Percentiles rank a stretch among this genome's conserved stretches.
Evolutionary conservation across 2,888 invertebrate genomes (phyloP).

Genomic region (Scaptomyza parva): DNA sequence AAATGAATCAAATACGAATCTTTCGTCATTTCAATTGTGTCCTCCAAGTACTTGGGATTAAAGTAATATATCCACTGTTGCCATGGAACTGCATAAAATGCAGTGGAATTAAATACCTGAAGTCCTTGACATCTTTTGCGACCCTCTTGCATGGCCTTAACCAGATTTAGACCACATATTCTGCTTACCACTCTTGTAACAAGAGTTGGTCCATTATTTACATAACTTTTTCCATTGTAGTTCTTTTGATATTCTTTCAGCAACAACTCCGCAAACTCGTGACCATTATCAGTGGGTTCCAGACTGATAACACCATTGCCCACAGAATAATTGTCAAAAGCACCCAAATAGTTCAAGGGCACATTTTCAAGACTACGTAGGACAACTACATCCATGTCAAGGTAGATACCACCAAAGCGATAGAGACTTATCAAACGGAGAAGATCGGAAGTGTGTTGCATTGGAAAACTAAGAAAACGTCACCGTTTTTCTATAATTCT

Average conservation of each 20-base stretch:
- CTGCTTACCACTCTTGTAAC: too few species aligned
- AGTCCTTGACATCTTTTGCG: constrained; percentile 87
- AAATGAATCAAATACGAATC: too few species aligned
- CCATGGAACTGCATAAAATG: constrained; percentile 87
- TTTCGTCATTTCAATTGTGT: too few species aligned
- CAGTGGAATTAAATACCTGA: constrained; percentile 87
- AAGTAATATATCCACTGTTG: constrained; percentile 87
- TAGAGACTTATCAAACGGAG: constrained; percentile 86
- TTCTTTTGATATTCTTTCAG: constrained; percentile 86
- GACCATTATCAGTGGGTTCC: constrained; percentile 85
- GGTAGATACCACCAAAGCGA: constrained; percentile 91
- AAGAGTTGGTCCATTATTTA: too few species aligned
- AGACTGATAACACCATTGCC: constrained; percentile 89
- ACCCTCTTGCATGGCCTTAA: too few species aligned
- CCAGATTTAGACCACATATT: too few species aligned
- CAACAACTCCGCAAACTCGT: constrained; percentile 86
- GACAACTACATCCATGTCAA: constrained; percentile 91
- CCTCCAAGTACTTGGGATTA: constrained; percentile 76
- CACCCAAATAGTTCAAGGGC: constrained; percentile 82
- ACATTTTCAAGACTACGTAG: constrained; percentile 85
- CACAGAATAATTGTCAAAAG: constrained; percentile 86
- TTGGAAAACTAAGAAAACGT: constrained; percentile 10
- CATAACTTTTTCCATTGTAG: too few species aligned
- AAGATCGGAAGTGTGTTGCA: constrained; percentile 81
- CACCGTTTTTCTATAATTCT: not conserved